Conservation (phyloP, 2,797 vertebrate species). For the Simalia tracyae region DNA sequence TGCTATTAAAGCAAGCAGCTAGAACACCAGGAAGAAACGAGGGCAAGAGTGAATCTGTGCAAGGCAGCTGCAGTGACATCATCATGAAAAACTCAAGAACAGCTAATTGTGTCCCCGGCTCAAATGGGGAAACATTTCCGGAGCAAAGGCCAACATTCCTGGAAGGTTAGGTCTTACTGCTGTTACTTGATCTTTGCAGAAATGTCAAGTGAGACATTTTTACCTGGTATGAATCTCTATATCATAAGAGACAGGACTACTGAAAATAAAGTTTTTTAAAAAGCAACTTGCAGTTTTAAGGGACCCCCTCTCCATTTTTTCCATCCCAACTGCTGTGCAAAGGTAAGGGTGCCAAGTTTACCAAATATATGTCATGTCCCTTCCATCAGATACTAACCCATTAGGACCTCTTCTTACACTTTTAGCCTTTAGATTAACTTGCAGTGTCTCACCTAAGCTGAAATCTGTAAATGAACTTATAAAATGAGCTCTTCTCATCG, state of each 20-base stretch:
- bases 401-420: not conserved
- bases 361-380: not conserved
- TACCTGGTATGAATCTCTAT: not conserved
- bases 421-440: not conserved
- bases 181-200: not conserved
- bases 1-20: not conserved
- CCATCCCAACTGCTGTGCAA: not conserved
- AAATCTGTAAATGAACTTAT: not conserved
- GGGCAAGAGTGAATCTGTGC: not conserved
- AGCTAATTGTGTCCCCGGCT: not conserved
- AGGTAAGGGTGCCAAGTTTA: not conserved
- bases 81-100: not conserved
- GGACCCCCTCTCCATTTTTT: not conserved
- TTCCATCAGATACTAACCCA: not conserved
- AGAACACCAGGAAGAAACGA: not conserved
- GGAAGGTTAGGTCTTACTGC: not conserved
- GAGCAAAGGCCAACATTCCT: not conserved
- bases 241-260: not conserved
- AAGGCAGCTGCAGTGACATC: not conserved
- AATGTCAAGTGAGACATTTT: not conserved
- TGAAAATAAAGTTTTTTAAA: not conserved
- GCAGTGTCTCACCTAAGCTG: not conserved
- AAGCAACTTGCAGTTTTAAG: not conserved
- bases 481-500: not conserved
- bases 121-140: not conserved